Percentiles rank a stretch among this genome's conserved stretches.
These are phyloP conservation scores for Helicoverpa zea DNA, from an alignment of 1,140 invertebrate species.

Conservation along the genomic window DNA sequence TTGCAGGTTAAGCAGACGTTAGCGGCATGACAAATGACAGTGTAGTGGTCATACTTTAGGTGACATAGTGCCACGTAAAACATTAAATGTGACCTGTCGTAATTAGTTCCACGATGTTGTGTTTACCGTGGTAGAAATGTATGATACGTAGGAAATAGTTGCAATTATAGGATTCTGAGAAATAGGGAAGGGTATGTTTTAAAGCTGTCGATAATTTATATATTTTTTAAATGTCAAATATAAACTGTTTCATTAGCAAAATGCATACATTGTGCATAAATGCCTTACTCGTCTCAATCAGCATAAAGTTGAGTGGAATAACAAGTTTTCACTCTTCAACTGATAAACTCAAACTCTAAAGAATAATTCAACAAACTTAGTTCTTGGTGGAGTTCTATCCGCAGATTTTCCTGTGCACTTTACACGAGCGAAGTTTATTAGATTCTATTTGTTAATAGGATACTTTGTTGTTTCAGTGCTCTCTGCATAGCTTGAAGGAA, in stretches of 20 bases:
- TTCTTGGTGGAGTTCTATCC: conserved; percentile 14
- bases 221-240: no score
- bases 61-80: background rate
- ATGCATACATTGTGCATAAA: conserved; percentile 5
- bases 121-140: background rate
- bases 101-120: conserved; percentile 15
- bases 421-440: conserved; percentile 7
- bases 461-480: background rate
- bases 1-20: conserved; percentile 18
- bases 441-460: conserved; percentile 31
- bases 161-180: conserved; percentile 12
- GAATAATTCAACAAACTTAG: conserved; percentile 17
- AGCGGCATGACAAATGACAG: conserved; percentile 16
- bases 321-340: conserved; percentile 8
- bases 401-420: conserved; percentile 21
- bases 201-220: no score
- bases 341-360: conserved; percentile 26
- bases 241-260: background rate
- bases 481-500: conserved; percentile 12
- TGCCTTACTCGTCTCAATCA: conserved; percentile 19
- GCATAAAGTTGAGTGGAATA: background rate
- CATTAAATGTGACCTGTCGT: background rate
- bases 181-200: background rate
- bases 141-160: background rate
- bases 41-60: background rate